These are phyloP conservation scores for Hydra vulgaris DNA, from an alignment of 30 jellyfish, hydroid and myxozoan genomes.

Conservation along the genomic window DNA sequence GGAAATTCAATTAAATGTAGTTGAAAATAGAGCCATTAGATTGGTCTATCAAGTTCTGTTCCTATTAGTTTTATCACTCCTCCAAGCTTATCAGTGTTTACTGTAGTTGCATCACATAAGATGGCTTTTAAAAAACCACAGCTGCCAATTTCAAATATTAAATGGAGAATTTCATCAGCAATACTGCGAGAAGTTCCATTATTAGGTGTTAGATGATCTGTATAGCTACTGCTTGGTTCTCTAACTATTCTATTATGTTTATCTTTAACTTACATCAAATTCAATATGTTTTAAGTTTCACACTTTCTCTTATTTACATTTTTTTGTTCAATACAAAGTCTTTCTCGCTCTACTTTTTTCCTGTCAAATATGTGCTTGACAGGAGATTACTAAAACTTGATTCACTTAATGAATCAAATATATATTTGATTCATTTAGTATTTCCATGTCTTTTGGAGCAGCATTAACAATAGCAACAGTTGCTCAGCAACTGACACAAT, in stretches of 20 bases:
- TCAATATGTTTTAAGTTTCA: background rate
- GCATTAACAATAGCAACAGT: no score
- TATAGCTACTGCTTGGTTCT: background rate
- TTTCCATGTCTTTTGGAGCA: no score
- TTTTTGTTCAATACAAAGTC: background rate
- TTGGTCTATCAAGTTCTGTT: background rate
- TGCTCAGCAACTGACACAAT: no score
- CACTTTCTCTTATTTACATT: background rate
- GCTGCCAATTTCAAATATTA: no score
- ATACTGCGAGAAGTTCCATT: background rate
- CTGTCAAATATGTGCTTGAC: background rate
- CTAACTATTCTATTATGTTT: background rate
- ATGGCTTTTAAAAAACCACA: no score
- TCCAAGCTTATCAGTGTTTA: no score
- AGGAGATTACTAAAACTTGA: no score
- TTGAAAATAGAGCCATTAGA: background rate
- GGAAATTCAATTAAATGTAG: background rate
- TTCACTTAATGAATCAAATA: no score
- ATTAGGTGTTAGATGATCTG: background rate
- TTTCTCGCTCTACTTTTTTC: background rate
- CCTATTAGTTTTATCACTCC: background rate
- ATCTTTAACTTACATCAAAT: background rate
- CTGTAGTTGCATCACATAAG: no score
- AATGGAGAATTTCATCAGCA: background rate
- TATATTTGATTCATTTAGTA: no score